A percentile compares a stretch with the other conserved stretches of the same genome.
phyloP scores from a whole-genome alignment of 2,888 invertebrate species.

The Nysson spinosus region DNA sequence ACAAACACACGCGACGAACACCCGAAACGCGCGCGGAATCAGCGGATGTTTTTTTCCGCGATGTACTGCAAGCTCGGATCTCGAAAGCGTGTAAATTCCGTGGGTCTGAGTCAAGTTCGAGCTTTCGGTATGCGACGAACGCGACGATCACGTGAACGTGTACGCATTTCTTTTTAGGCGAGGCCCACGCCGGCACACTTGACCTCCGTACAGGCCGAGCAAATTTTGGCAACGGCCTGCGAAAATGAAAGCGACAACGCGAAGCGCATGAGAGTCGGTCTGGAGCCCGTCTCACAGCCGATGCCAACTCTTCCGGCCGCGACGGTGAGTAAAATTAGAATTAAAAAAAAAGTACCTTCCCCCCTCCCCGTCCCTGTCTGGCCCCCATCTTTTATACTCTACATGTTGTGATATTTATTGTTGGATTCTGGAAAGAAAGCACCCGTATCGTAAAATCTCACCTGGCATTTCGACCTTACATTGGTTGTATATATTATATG shows the following conservation, averaged over 20 bases:
- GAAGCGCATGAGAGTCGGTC: conserved; percentile 96
- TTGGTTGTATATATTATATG: too few relatives aligned
- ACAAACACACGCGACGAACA: too few relatives aligned
- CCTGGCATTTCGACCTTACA: too few relatives aligned
- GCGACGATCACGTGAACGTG: conserved; percentile 41
- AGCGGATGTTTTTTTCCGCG: too few relatives aligned
- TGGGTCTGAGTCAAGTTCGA: conserved; percentile 37
- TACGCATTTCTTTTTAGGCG: conserved; percentile 80
- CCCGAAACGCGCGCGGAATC: too few relatives aligned
- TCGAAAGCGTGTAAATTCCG: conserved; percentile 26
- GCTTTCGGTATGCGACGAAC: conserved; percentile 40
- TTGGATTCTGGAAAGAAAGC: too few relatives aligned
- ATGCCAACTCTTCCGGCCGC: conserved; percentile 87
- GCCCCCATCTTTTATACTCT: conserved; percentile 21
- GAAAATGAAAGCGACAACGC: conserved; percentile 99
- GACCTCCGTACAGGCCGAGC: conserved; percentile 97
- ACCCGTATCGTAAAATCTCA: too few relatives aligned
- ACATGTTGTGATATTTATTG: conserved; percentile 31
- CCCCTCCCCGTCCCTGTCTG: neutral
- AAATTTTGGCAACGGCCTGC: conserved; percentile 96
- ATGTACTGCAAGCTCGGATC: too few relatives aligned
- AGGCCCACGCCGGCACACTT: conserved; percentile 97
- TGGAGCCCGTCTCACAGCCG: conserved; percentile 95
- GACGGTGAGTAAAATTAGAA: conserved; percentile 77
- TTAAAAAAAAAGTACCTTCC: conserved; percentile 13